Percentiles rank a stretch among this genome's conserved stretches.
Conservation (phyloP, 2,888 invertebrate species). For the Cepaea hortensis region DNA sequence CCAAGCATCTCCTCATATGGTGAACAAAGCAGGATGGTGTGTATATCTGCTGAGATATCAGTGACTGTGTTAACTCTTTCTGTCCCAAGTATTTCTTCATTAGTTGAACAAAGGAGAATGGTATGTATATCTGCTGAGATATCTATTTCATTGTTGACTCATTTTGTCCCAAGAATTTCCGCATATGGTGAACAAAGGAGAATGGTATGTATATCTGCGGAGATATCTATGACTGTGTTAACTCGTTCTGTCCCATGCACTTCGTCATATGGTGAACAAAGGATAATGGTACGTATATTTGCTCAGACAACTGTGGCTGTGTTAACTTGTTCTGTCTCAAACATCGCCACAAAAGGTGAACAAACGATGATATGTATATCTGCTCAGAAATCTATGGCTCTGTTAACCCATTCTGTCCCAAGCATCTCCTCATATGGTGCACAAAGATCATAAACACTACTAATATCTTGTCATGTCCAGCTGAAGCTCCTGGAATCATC, state of each 20-base stretch:
- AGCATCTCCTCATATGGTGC: not conserved
- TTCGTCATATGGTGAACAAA: conserved; percentile 71
- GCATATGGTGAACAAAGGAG: conserved; percentile 79
- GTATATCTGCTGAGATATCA: conserved; percentile 27
- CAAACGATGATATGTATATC: conserved; percentile 81
- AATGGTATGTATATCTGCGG: conserved; percentile 81
- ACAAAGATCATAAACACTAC: conserved; percentile 70
- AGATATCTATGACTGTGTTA: conserved; percentile 42
- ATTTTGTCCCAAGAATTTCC: not conserved
- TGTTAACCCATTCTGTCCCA: not conserved
- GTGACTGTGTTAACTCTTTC: not conserved
- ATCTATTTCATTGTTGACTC: not conserved
- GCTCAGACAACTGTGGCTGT: conserved; percentile 37
- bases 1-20: not conserved
- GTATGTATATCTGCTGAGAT: conserved; percentile 76
- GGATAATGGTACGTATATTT: conserved; percentile 83
- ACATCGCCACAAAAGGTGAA: not conserved
- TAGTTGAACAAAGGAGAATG: conserved; percentile 82
- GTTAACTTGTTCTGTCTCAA: not conserved
- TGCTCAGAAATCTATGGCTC: conserved; percentile 37
- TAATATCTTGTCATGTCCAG: no score
- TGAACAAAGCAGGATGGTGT: conserved; percentile 84
- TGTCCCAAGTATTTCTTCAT: not conserved
- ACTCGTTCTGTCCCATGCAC: not conserved
- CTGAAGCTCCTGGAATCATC: no score